phyloP scores from a whole-genome alignment of 2,888 invertebrate species.

The Monochamus alternatus region DNA sequence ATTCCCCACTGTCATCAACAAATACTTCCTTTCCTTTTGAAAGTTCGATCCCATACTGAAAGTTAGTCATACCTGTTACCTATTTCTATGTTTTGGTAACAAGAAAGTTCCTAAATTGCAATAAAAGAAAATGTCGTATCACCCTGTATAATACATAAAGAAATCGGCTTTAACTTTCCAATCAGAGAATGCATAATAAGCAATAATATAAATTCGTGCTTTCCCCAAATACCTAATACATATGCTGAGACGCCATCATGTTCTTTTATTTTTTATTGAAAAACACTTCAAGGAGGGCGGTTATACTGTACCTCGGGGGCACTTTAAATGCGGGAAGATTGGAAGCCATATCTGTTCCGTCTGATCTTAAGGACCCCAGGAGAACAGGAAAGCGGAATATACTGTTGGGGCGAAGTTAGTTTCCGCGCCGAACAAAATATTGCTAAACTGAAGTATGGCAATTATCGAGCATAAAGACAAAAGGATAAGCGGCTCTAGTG shows the following conservation, averaged over 20 bases:
- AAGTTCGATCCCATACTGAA: too few species aligned
- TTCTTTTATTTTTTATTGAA: background rate
- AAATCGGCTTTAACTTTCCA: too few species aligned
- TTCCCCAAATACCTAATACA: background rate
- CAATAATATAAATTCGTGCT: too few species aligned
- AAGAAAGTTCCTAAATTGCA: too few species aligned
- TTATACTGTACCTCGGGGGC: background rate
- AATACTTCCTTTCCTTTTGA: too few species aligned
- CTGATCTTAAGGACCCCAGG: slow-evolving; percentile 12
- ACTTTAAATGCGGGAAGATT: slow-evolving; percentile 4
- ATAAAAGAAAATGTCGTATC: too few species aligned
- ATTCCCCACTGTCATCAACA: too few species aligned
- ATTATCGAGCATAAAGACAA: slow-evolving; percentile 6
- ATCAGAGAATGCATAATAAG: too few species aligned
- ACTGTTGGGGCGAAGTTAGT: background rate
- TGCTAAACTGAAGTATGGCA: slow-evolving; percentile 10
- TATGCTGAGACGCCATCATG: background rate
- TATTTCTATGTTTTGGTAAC: too few species aligned
- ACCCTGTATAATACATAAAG: too few species aligned
- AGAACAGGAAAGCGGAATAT: slow-evolving; percentile 3
- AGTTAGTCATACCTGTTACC: too few species aligned
- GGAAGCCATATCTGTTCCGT: slow-evolving; percentile 6
- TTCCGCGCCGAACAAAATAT: background rate
- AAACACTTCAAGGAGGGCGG: slow-evolving; percentile 7
- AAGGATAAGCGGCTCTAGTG: slow-evolving; percentile 1